phyloP scores from a whole-genome alignment of 2,113 vertebrate genomes.

The Ivindomyrus marchei region DNA sequence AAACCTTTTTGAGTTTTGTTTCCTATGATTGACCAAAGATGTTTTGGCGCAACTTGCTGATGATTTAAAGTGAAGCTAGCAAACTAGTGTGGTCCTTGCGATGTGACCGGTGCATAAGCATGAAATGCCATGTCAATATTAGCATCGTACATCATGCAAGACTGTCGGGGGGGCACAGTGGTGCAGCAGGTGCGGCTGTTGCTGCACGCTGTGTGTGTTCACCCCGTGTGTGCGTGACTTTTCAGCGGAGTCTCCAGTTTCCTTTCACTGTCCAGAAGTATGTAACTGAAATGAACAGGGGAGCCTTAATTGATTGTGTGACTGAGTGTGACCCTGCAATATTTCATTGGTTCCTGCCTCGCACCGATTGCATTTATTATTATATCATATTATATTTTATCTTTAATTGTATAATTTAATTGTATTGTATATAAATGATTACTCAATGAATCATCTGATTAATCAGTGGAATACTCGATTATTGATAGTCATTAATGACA shows the following conservation, averaged over 20 bases:
- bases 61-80: background rate
- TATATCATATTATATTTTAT: no score
- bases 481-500: background rate
- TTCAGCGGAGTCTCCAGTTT: no score
- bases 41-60: background rate
- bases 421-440: no score
- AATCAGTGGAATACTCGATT: background rate
- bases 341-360: no score
- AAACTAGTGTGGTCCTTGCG: background rate
- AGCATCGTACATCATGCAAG: background rate
- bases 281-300: background rate
- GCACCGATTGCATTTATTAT: background rate
- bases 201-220: no score
- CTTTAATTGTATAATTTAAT: background rate
- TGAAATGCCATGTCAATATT: background rate
- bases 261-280: background rate
- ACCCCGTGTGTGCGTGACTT: no score
- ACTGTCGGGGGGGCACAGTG: background rate
- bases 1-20: background rate
- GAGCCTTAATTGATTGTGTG: no score
- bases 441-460: no score
- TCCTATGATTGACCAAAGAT: background rate
- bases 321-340: no score
- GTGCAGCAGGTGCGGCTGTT: no score
- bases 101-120: background rate